Conservation (phyloP, 2,797 vertebrate genomes). For the Gymnodraco acuticeps region DNA sequence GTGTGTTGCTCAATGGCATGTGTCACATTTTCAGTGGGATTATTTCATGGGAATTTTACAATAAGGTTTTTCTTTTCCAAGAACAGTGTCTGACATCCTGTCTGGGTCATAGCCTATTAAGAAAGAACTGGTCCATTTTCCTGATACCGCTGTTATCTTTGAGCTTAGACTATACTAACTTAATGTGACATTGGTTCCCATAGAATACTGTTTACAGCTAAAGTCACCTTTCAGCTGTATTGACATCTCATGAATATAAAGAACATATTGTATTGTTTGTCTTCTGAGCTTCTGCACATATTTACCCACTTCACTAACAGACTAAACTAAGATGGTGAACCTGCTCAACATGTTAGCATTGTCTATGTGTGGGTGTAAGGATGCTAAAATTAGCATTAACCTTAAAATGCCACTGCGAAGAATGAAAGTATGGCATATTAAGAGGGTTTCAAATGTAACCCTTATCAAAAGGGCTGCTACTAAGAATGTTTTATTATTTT, state of each 20-base stretch:
- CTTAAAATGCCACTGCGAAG: not conserved
- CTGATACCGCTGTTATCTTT: conserved; percentile 68
- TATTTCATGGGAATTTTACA: conserved; percentile 66
- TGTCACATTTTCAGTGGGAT: conserved; percentile 39
- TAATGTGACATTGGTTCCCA: conserved; percentile 75
- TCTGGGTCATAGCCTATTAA: conserved; percentile 71
- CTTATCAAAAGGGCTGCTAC: not conserved
- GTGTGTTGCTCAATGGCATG: conserved; percentile 59
- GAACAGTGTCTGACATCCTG: conserved; percentile 66
- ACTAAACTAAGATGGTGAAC: not conserved
- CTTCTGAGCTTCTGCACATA: conserved; percentile 5
- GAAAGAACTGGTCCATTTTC: conserved; percentile 54
- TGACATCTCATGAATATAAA: conserved; percentile 51
- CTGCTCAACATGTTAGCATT: conserved; percentile 8
- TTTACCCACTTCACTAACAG: not conserved
- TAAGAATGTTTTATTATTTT: not conserved
- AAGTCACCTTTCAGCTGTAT: conserved; percentile 26
- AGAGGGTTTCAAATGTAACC: not conserved
- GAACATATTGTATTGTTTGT: conserved; percentile 47
- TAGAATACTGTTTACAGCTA: conserved; percentile 33
- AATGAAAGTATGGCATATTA: not conserved
- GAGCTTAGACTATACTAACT: conserved; percentile 76
- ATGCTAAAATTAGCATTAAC: not conserved
- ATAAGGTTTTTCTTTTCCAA: conserved; percentile 33
- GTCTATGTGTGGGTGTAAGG: not conserved